Percentiles rank a stretch among this genome's conserved stretches.
phyloP scores from a whole-genome alignment of 30 jellyfish, hydroid and myxozoan genomes.

The Pseudorhiza aurosa region DNA sequence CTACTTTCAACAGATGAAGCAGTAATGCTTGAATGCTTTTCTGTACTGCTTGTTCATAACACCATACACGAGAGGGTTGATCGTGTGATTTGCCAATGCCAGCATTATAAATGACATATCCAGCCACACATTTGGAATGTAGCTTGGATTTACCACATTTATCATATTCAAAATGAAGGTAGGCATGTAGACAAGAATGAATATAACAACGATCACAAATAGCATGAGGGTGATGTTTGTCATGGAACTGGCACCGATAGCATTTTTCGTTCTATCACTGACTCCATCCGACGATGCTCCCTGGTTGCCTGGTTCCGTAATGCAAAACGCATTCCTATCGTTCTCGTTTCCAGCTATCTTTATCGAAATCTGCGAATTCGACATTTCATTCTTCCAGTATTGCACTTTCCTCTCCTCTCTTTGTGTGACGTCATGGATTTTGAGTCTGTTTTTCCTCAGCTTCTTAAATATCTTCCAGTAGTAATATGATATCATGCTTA shows the following conservation, averaged over 20 bases:
- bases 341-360: conserved; percentile 6
- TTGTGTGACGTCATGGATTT: neutral
- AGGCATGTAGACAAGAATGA: conserved; percentile 52
- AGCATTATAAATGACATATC: conserved; percentile 21
- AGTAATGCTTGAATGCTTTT: conserved; percentile 7
- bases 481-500: neutral
- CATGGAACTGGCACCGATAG: neutral
- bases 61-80: conserved; percentile 54
- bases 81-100: conserved; percentile 62
- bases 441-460: conserved; percentile 19
- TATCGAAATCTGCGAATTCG: conserved; percentile 32
- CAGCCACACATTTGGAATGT: conserved; percentile 35
- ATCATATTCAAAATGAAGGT: conserved; percentile 28
- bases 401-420: neutral
- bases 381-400: neutral
- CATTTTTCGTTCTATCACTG: neutral
- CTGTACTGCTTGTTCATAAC: conserved; percentile 58
- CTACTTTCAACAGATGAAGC: conserved; percentile 10
- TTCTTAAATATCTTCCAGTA: conserved; percentile 34
- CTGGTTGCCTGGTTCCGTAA: neutral
- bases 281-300: neutral
- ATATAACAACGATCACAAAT: conserved; percentile 21
- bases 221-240: conserved; percentile 25
- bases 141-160: conserved; percentile 18
- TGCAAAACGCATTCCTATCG: neutral